Conservation (phyloP, 64 coral and sea anemone genomes). For the Catalaphyllia jardinei region DNA sequence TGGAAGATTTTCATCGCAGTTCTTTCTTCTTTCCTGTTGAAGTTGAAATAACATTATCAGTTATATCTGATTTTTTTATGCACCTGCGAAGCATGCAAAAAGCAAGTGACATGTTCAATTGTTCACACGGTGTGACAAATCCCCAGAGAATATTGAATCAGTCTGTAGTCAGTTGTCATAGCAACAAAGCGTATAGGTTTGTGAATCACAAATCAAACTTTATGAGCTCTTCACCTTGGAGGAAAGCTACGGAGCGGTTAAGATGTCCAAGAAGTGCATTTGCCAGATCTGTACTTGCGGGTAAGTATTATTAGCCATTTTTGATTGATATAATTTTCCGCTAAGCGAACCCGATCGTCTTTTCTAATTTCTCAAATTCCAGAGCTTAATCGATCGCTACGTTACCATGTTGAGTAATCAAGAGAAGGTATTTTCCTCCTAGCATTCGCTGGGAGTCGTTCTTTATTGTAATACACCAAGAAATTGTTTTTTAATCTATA, state of each 20-base stretch:
- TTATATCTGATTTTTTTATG: no score
- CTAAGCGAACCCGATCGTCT: not conserved
- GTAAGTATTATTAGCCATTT: conserved; percentile 56
- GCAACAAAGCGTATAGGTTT: not conserved
- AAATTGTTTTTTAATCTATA: not conserved
- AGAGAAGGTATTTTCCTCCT: conserved; percentile 4
- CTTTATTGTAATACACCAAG: not conserved
- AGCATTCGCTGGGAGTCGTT: not conserved
- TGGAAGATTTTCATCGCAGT: no score
- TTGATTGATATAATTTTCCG: not conserved
- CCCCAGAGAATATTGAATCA: not conserved
- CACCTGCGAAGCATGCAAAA: not conserved
- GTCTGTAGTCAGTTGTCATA: not conserved
- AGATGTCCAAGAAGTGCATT: conserved; percentile 96
- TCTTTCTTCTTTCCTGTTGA: no score
- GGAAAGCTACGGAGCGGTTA: not conserved
- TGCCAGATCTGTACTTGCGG: conserved; percentile 96
- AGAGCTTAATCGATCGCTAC: not conserved
- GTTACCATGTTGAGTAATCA: not conserved
- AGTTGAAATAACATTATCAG: no score
- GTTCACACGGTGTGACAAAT: conserved; percentile 14
- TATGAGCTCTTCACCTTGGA: not conserved
- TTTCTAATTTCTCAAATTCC: conserved; percentile 8
- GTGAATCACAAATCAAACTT: conserved; percentile 13
- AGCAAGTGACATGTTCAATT: no score